A percentile compares a stretch with the other conserved stretches of the same genome.
These are phyloP conservation scores for Pterocles orientalis DNA, from an alignment of 2,113 vertebrate genomes.

Conservation along the genomic window DNA sequence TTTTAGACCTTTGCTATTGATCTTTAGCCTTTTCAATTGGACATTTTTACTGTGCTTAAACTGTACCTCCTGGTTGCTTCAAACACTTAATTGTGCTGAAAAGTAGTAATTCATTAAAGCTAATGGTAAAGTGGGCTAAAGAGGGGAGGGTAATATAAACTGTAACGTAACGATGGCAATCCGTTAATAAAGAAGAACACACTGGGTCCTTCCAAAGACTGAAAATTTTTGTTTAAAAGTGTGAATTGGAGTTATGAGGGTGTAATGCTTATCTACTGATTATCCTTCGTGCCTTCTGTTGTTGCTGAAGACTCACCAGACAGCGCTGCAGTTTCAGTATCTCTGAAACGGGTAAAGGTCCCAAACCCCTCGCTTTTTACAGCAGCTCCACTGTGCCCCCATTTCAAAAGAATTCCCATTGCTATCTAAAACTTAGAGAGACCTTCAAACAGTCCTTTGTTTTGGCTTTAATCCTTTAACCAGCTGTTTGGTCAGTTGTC, in stretches of 20 bases:
- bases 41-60: conserved; percentile 50
- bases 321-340: conserved; percentile 5
- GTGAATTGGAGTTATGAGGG: background rate
- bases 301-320: conserved; percentile 5
- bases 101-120: conserved; percentile 8
- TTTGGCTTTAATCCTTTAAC: conserved; percentile 64
- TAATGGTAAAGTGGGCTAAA: background rate
- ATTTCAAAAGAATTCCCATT: conserved; percentile 49
- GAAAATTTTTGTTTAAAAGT: conserved; percentile 12
- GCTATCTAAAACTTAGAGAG: conserved; percentile 40
- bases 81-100: conserved; percentile 39
- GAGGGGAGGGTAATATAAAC: background rate
- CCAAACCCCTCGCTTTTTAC: conserved; percentile 20
- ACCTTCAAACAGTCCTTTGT: conserved; percentile 64
- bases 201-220: background rate
- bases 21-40: conserved; percentile 60
- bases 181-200: background rate
- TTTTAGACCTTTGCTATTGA: conserved; percentile 51
- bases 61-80: conserved; percentile 1
- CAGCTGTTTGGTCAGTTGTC: conserved; percentile 60
- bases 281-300: background rate
- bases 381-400: conserved; percentile 9
- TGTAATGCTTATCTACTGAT: conserved; percentile 20
- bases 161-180: background rate
- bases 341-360: conserved; percentile 48